Evolutionary conservation across 1,140 invertebrate species (phyloP).

Genomic region (Nebria ingens): DNA sequence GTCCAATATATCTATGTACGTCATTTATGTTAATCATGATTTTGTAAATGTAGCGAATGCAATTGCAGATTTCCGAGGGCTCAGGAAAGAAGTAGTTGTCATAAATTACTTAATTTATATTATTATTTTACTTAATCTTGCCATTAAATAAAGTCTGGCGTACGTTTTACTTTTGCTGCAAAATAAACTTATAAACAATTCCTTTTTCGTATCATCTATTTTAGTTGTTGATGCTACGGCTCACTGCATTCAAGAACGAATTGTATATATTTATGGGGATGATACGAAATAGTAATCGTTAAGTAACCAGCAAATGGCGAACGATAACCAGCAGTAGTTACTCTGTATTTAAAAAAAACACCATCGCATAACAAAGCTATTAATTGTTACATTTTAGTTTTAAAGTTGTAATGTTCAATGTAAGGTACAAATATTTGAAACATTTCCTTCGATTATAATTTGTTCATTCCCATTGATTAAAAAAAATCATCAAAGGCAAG

Average conservation of each 20-base stretch:
- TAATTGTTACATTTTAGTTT: neutral
- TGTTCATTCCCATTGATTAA: slow-evolving; percentile 1
- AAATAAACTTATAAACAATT: too few relatives aligned
- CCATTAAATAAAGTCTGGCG: neutral
- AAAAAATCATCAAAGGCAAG: neutral
- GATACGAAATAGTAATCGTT: too few relatives aligned
- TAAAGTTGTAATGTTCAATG: slow-evolving; percentile 6
- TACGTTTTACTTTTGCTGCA: too few relatives aligned
- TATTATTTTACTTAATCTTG: slow-evolving; percentile 7
- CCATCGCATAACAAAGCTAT: neutral
- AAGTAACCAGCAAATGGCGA: too few relatives aligned
- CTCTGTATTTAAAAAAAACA: too few relatives aligned
- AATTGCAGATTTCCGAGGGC: neutral
- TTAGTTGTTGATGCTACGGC: neutral
- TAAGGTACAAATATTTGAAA: neutral
- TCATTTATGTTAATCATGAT: neutral
- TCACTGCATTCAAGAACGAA: neutral
- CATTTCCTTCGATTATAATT: neutral
- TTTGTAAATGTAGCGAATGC: neutral
- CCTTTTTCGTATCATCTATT: neutral
- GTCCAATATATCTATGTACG: too few relatives aligned
- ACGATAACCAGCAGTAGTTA: too few relatives aligned
- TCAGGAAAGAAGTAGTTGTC: neutral
- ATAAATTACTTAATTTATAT: neutral
- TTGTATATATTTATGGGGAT: too few relatives aligned